Base-by-base conservation (phyloP, 1,140 invertebrate genomes). In the Asobara japonica region DNA sequence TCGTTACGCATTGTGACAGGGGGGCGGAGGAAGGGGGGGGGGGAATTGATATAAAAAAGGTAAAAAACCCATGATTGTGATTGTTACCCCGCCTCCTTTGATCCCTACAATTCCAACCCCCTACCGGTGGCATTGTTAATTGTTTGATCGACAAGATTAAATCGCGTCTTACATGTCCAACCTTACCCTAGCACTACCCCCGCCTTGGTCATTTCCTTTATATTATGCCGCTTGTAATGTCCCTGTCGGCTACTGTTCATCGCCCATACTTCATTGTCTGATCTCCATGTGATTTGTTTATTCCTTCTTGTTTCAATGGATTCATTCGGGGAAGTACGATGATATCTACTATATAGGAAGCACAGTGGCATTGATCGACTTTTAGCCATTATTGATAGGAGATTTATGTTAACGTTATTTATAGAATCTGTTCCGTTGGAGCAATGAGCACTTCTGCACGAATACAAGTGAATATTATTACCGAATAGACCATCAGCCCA, bases 141-240 rank as follows among this genome's bases (percentile, higher is more conserved):
- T 86, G 84, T 87, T 86, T 86, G 86, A 87, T 87, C 85, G 84
- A 87, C 85, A 87, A 87, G 85, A 87, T 87, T 86, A 86, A 81
- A 77, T 78, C 78, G 82, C 84, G 81, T 87, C 84, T 82, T 84
- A 85, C 84, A 86, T 86, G 81, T 82, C 79, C 81, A 77, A 41
- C 66, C 72, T 62, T 71, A 38, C 41, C 61, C 67, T 16, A 30
- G 27, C 65, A 66, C 16, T 62, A 33, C 33, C 25, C 64, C 75
- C 62, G 20, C 61, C 65, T 65, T 71, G 67, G 38, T 66, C 65
- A 65, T 77, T 69, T 51, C 69, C 65, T 76, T 77, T 45, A 22
- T 60, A 29, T 64, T 18, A 31, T 64, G 31, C 61, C 61, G 61
- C 61, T 64, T 27, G 51, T 56, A 56, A 56, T 56, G 51, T 56